Evolutionary conservation across 2,113 vertebrate species (phyloP), one percentile per base, ranked within the genome.

Genomic region (Phalacrocorax brasilianus): DNA sequence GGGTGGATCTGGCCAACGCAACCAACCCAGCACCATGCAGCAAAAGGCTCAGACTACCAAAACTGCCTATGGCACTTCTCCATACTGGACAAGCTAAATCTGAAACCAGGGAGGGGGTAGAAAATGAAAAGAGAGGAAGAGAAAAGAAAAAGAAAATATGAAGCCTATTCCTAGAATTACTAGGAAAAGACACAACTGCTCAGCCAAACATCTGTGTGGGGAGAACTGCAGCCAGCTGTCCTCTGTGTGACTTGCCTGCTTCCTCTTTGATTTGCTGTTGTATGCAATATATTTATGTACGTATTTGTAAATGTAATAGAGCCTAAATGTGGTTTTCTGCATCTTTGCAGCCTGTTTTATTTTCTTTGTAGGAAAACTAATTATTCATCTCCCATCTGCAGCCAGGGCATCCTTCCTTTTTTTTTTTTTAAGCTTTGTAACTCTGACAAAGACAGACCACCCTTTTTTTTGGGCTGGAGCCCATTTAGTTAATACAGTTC

Each of bases 261-360:
- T 97, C 95, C 95, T 97, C 97, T 97, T 97, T 98, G 96, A 96
- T 97, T 98, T 91, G 72, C 97, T 97, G 22, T 98, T 98, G 95
- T 98, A 98, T 98, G 98, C 98, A 98, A 98, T 98, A 97, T 98
- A 98, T 98, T 98, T 98, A 98, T 98, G 98, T 98, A 98, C 98
- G 98, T 98, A 96, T 95, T 97, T 97, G 98, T 98, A 98, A 98
- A 98, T 98, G 98, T 98, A 97, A 98, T 96, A 91, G 95, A 97
- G 88, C 80, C 97, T 96, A 97, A 97, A 95, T 95, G 95, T 96
- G 96, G 89, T 95, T 93, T 97, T 95, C 95, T 95, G 93, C 97
- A 97, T 86, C 89, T 95, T 95, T 82, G 91, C 89, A 92, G 90
- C 94, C 86, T 85, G n/a, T 56, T 95, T 84, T 83, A 49, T 97